These are phyloP conservation scores for Plutomurus gul DNA, from an alignment of 1,140 invertebrate species.

Conservation along the genomic window DNA sequence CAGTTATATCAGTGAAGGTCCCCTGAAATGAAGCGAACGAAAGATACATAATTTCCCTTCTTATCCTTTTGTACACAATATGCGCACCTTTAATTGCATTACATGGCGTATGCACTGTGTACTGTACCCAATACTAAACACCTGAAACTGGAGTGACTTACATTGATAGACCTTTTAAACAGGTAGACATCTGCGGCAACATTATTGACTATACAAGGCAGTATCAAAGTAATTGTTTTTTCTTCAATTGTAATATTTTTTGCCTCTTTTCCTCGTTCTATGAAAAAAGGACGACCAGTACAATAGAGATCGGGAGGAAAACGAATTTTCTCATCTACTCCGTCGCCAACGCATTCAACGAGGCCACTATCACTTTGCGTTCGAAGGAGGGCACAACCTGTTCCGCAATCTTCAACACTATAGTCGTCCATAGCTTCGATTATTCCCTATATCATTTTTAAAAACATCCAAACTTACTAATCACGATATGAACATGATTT, in stretches of 20 bases:
- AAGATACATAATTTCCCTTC: not conserved
- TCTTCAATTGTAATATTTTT: slow-evolving; percentile 4
- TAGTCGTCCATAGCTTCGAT: not conserved
- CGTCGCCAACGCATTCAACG: slow-evolving; percentile 34
- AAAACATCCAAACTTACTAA: too few species aligned
- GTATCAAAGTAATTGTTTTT: not conserved
- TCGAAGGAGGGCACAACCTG: slow-evolving; percentile 15
- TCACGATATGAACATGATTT: not conserved
- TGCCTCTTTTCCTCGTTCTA: slow-evolving; percentile 33
- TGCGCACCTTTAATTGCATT: too few species aligned
- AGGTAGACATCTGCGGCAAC: slow-evolving; percentile 36
- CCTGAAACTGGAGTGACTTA: too few species aligned
- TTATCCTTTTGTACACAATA: too few species aligned
- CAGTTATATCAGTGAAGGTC: slow-evolving; percentile 19
- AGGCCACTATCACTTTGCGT: slow-evolving; percentile 14
- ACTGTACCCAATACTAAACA: too few species aligned
- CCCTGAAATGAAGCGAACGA: not conserved
- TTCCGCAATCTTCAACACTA: slow-evolving; percentile 36
- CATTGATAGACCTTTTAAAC: not conserved
- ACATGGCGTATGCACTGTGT: too few species aligned
- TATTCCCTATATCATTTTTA: too few species aligned
- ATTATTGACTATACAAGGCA: slow-evolving; percentile 39
- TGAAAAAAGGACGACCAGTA: slow-evolving; percentile 40
- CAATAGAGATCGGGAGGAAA: slow-evolving; percentile 40
- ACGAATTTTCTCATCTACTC: slow-evolving; percentile 36